These are phyloP conservation scores for Patiria miniata DNA, from an alignment of 35 echinoderm and acorn worm genomes.

Conservation along the genomic window DNA sequence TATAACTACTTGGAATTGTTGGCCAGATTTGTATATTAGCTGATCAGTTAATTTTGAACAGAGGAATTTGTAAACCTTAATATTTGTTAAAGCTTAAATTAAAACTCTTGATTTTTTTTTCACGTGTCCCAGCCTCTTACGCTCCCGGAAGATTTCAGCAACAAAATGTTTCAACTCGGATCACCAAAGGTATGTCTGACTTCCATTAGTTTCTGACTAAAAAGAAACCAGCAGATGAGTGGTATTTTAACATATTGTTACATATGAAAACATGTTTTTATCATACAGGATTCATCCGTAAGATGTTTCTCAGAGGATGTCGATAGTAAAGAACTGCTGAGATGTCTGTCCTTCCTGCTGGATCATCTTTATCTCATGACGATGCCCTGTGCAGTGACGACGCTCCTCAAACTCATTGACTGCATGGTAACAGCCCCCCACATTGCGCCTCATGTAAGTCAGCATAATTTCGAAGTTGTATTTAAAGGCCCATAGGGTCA, in stretches of 20 bases:
- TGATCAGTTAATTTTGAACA: no score
- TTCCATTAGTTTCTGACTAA: no score
- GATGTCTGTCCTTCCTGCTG: background rate
- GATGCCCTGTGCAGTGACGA: background rate
- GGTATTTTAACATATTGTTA: no score
- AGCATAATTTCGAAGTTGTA: no score
- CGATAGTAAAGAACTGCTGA: conserved; percentile 2
- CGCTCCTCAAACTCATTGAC: background rate
- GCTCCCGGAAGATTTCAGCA: conserved; percentile 62
- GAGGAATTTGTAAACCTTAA: no score
- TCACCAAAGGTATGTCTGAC: conserved; percentile 32
- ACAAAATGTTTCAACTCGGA: conserved; percentile 58
- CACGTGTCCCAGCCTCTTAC: conserved; percentile 44
- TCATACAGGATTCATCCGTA: background rate
- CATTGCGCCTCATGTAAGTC: conserved; percentile 21
- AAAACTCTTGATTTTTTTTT: background rate
- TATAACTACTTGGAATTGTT: no score
- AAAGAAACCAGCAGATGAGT: no score
- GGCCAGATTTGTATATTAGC: no score
- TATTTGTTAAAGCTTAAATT: no score
- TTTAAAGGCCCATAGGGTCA: no score
- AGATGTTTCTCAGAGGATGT: background rate
- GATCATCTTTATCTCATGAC: conserved; percentile 1
- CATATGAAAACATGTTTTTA: background rate
- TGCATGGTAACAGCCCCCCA: background rate